Base-by-base conservation (phyloP, 2,797 vertebrate species). In the Chelon auratus region DNA sequence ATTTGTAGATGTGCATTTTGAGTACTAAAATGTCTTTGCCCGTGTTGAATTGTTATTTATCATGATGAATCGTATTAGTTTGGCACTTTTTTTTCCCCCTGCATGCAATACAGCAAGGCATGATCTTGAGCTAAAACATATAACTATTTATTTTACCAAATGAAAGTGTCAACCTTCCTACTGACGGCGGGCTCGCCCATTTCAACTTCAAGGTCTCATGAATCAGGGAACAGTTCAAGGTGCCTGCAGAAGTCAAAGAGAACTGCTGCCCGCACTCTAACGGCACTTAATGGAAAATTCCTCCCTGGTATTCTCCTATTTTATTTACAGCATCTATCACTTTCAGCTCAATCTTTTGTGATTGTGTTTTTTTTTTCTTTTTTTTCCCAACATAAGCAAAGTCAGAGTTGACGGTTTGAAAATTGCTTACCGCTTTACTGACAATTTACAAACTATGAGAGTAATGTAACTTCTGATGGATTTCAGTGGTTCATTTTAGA, bases 251-350 rank as follows among this genome's bases (percentile, higher is more conserved):
- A 81, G 57, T 78, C 70, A 76, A 79, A 62, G 43, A 75, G 57
- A 84, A 85, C 75, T 56, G 50, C 72, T 56, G 50, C 72, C 64
- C 70, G 62, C 60, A 52, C 54, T 80, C 57, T 37, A 67, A 77
- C 50, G 69, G 68, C 64, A 60, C 72, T 82, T 78, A 68, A 85
- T 83, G 82, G 81, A 87, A 85, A 87, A 85, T 78, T 70, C 73
- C 70, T 60, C 61, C 73, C 64, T 20, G 53, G 58, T 77, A 54
- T 50, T 50, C 45, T 26, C 5, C 1, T 47, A 36, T 60, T 55
- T 73, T 73, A 74, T 84, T 73, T 72, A 56, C 58, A 71, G 48
- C 22, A 65, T 77, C 47, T 56, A 67, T 79, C 75, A 69, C 50
- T 72, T 77, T 69, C 33, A 61, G n/a, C 60, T 68, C 14, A 33